Percentiles rank a stretch among this genome's conserved stretches.
These are phyloP conservation scores for Chlorospingus semifuscus DNA, from an alignment of 2,797 vertebrate species.

Conservation along the genomic window DNA sequence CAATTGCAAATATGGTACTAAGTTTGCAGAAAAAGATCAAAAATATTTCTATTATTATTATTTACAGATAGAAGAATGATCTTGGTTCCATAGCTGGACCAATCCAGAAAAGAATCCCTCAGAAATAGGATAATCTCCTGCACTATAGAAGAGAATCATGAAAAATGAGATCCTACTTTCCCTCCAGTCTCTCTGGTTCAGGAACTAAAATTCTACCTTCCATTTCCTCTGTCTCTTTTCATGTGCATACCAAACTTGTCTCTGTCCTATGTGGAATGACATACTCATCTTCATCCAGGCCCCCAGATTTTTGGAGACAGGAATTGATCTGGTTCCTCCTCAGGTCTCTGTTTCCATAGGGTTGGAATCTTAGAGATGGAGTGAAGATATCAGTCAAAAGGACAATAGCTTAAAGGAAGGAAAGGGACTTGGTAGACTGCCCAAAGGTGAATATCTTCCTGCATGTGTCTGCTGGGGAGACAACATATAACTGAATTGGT, in stretches of 20 bases:
- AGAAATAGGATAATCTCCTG: background rate
- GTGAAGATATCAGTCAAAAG: background rate
- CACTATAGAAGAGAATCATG: background rate
- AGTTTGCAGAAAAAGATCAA: background rate
- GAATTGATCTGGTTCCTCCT: background rate
- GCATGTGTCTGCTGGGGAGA: background rate
- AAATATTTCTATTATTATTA: background rate
- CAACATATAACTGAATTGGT: background rate
- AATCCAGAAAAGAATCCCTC: background rate
- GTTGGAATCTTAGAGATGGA: background rate
- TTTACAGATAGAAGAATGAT: background rate
- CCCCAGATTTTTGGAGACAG: background rate
- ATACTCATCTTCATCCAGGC: rapidly evolving
- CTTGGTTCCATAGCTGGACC: background rate
- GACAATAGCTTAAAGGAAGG: background rate
- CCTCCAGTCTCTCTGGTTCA: background rate
- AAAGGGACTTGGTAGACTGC: background rate
- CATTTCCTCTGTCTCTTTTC: background rate
- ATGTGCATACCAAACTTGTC: background rate
- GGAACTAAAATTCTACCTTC: background rate
- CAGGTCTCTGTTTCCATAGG: background rate
- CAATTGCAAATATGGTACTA: background rate
- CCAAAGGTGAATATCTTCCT: background rate
- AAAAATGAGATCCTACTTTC: background rate
- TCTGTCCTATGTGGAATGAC: background rate